Conservation (phyloP, 2,113 vertebrate species). For the Xiphorhynchus elegans region DNA sequence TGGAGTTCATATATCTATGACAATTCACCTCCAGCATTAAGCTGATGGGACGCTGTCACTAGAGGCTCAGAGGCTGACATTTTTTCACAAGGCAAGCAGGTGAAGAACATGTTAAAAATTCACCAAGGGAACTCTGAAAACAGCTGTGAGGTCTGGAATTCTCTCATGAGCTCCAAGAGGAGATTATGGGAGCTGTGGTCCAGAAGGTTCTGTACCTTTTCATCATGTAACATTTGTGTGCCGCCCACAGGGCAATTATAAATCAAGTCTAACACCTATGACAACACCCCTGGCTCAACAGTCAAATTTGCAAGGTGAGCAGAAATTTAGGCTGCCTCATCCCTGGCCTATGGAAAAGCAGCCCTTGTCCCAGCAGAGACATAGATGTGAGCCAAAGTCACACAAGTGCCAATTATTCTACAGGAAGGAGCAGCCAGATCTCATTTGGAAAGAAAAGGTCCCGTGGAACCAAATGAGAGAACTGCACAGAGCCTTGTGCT, state of each 20-base stretch:
- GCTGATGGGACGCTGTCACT: neutral
- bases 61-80: neutral
- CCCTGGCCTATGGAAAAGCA: neutral
- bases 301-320: neutral
- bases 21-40: neutral
- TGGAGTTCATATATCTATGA: neutral
- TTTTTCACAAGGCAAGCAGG: neutral
- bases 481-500: neutral
- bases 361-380: neutral
- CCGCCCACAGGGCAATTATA: neutral
- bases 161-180: neutral
- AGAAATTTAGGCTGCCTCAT: neutral
- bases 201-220: neutral
- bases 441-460: accelerated
- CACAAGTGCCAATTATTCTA: neutral
- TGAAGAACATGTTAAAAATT: neutral
- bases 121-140: neutral
- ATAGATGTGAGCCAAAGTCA: neutral
- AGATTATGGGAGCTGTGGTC: neutral
- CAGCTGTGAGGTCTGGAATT: neutral
- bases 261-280: neutral
- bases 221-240: neutral
- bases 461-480: accelerated
- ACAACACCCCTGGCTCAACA: neutral
- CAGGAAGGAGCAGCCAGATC: neutral